Evolutionary conservation across 2,888 invertebrate species (phyloP).

Genomic region (Conus canariensis): DNA sequence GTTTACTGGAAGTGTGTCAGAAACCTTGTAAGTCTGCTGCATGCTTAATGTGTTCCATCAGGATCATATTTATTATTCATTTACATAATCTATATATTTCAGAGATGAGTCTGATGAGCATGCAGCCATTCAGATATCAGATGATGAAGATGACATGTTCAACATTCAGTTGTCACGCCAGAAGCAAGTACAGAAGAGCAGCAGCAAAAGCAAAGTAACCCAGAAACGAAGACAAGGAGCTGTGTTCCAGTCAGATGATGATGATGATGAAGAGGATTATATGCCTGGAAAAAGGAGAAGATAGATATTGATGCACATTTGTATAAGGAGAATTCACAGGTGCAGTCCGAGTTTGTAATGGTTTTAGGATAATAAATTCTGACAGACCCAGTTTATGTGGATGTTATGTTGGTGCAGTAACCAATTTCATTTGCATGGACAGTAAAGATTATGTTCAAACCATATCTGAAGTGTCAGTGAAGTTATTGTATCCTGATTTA

Average conservation of each 20-base stretch:
- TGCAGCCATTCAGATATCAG: constrained; percentile 48
- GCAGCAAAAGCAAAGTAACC: constrained; percentile 25
- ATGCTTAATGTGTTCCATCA: no score
- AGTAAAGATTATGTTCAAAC: no score
- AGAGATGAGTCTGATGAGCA: constrained; percentile 44
- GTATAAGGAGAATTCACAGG: neutral
- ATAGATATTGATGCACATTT: constrained; percentile 39
- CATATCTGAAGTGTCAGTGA: no score
- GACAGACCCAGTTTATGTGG: no score
- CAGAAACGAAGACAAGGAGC: constrained; percentile 44
- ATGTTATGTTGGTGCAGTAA: no score
- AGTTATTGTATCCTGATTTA: no score
- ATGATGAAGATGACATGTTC: constrained; percentile 55
- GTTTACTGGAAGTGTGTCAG: neutral
- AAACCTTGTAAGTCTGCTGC: no score
- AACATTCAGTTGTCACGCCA: constrained; percentile 45
- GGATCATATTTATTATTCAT: neutral
- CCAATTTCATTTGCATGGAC: no score
- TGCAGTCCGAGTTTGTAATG: neutral
- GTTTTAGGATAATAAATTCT: no score
- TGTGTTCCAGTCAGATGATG: constrained; percentile 56
- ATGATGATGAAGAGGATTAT: constrained; percentile 55
- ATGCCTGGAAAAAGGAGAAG: constrained; percentile 51
- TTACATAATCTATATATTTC: neutral
- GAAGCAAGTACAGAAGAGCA: constrained; percentile 44